These are phyloP conservation scores for Pristionchus maxplancki DNA, from an alignment of 2,888 invertebrate genomes.

Conservation along the genomic window DNA sequence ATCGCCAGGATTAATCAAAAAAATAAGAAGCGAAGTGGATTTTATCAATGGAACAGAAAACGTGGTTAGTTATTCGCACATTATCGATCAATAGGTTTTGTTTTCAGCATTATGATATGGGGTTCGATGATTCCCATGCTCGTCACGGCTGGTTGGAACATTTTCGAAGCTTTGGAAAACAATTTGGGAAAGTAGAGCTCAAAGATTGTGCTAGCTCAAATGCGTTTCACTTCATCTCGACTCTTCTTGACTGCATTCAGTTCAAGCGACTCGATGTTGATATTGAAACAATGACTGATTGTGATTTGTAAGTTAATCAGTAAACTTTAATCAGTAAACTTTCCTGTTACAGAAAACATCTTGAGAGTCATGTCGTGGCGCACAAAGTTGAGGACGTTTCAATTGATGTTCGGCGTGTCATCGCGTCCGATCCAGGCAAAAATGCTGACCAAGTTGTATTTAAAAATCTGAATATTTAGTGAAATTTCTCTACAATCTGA, in stretches of 20 bases:
- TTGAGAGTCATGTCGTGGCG: too few species aligned
- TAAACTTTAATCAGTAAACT: too few species aligned
- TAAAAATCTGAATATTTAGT: background rate
- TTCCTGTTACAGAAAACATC: background rate
- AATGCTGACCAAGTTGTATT: too few species aligned
- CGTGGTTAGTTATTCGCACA: background rate
- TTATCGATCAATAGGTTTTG: background rate
- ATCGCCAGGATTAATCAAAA: background rate
- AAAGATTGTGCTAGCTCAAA: background rate
- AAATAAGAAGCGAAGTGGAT: background rate
- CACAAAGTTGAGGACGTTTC: background rate
- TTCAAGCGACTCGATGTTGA: background rate
- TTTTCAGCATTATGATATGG: background rate
- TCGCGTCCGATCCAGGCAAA: background rate
- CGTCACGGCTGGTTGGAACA: background rate
- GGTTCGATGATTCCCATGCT: background rate
- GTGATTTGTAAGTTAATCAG: background rate
- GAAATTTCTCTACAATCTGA: background rate
- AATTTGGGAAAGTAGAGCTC: background rate
- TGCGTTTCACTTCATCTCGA: background rate
- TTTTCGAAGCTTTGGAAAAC: background rate
- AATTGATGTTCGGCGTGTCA: background rate
- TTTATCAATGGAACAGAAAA: background rate
- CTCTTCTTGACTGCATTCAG: background rate
- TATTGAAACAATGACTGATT: background rate